These are phyloP conservation scores for Noctua janthe DNA, from an alignment of 2,888 invertebrate species.

Conservation along the genomic window DNA sequence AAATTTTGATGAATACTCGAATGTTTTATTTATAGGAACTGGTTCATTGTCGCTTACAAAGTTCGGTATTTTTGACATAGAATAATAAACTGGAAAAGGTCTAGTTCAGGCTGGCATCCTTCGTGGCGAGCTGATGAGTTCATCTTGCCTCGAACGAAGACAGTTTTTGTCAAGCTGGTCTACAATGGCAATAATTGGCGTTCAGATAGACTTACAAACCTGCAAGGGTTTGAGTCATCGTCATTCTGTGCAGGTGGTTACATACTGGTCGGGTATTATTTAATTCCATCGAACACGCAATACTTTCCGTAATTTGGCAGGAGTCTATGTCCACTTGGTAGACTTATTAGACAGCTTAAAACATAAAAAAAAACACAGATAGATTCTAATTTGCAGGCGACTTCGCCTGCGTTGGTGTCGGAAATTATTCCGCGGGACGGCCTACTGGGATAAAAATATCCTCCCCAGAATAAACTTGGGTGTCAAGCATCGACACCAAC, in stretches of 20 bases:
- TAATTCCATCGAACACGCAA: background rate
- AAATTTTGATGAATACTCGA: conserved; percentile 2
- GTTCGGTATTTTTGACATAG: background rate
- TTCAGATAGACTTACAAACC: background rate
- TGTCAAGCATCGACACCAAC: no score
- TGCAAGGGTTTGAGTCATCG: background rate
- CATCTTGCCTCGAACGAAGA: background rate
- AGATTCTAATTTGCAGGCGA: background rate
- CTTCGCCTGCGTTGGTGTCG: background rate
- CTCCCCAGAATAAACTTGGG: background rate
- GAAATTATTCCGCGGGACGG: background rate
- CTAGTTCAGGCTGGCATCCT: background rate
- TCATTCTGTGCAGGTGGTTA: background rate
- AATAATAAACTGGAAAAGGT: background rate
- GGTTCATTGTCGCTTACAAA: background rate
- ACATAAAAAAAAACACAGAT: background rate
- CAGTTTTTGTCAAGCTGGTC: background rate
- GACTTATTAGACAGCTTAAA: background rate
- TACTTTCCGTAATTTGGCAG: background rate
- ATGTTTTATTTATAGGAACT: conserved; percentile 1
- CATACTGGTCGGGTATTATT: background rate
- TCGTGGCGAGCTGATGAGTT: no score
- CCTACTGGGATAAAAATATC: background rate
- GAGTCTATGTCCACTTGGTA: background rate
- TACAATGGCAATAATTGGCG: background rate